phyloP scores from a whole-genome alignment of 2,888 invertebrate species.

The Lasioglossum oenotherae region DNA sequence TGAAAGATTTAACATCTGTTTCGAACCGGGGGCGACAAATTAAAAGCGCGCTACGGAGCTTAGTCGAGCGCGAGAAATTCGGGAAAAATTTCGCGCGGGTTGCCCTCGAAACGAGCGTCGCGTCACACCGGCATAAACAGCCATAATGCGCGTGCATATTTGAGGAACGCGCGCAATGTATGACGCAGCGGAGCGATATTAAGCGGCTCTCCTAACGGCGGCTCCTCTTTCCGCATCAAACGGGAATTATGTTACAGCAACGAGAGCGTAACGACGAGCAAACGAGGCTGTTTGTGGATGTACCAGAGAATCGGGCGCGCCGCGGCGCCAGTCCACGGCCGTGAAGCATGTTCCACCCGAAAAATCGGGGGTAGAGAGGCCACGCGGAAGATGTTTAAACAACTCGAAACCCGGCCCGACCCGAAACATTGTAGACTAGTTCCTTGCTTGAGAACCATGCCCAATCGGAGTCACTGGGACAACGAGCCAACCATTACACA shows the following conservation, averaged over 20 bases:
- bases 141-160: conserved; percentile 67
- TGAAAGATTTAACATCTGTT: neutral
- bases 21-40: neutral
- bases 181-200: conserved; percentile 59
- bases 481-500: neutral
- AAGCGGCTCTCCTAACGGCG: conserved; percentile 49
- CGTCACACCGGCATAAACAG: conserved; percentile 53
- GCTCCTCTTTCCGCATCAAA: conserved; percentile 63
- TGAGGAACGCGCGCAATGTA: conserved; percentile 49
- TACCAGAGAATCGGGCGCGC: neutral
- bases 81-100: conserved; percentile 21
- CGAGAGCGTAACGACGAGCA: conserved; percentile 67
- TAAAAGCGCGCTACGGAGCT: neutral
- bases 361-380: conserved; percentile 50
- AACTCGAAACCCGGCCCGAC: neutral
- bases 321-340: conserved; percentile 19
- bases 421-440: neutral
- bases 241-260: conserved; percentile 66
- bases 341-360: conserved; percentile 48
- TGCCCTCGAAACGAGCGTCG: conserved; percentile 10
- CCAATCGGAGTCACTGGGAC: neutral
- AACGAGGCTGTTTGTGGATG: conserved; percentile 60
- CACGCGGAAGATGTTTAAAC: conserved; percentile 1
- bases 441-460: neutral
- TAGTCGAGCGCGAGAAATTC: neutral